Percentiles rank a stretch among this genome's conserved stretches.
These are phyloP conservation scores for Tyto alba DNA, from an alignment of 2,113 vertebrate species.

Conservation along the genomic window DNA sequence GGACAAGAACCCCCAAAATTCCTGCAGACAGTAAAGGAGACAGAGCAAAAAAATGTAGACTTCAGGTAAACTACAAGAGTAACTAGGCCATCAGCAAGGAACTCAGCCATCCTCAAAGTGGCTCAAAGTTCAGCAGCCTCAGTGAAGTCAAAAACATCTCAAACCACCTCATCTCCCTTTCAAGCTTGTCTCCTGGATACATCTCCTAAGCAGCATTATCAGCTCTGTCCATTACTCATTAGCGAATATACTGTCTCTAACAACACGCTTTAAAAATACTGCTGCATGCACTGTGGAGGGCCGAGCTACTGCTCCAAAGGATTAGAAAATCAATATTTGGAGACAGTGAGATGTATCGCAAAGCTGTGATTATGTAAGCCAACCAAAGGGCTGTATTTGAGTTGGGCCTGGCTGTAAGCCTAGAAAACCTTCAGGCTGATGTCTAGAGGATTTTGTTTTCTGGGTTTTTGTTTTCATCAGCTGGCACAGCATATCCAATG, in stretches of 20 bases:
- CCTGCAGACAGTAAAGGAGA: neutral
- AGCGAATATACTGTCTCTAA: conserved; percentile 2
- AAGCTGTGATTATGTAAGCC: conserved; percentile 40
- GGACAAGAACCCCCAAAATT: neutral
- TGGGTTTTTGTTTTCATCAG: conserved; percentile 5
- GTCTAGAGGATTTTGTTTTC: conserved; percentile 39
- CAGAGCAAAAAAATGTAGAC: neutral
- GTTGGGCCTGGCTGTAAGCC: conserved; percentile 19
- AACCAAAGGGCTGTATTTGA: conserved; percentile 9
- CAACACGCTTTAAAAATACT: neutral
- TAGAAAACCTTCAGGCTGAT: neutral
- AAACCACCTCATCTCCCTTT: neutral
- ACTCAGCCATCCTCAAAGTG: neutral
- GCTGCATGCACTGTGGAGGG: neutral
- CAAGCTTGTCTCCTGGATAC: conserved; percentile 14
- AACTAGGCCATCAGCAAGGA: neutral
- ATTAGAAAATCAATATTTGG: conserved; percentile 48
- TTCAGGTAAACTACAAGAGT: neutral
- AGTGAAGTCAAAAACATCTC: conserved; percentile 5
- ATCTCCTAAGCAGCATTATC: conserved; percentile 39
- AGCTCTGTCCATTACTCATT: conserved; percentile 33
- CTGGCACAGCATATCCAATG: neutral
- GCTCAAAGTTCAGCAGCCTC: neutral
- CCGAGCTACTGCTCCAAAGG: conserved; percentile 30
- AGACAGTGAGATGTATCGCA: conserved; percentile 30